These are phyloP conservation scores for Chironomus tepperi DNA, from an alignment of 1,140 invertebrate genomes.

Conservation along the genomic window DNA sequence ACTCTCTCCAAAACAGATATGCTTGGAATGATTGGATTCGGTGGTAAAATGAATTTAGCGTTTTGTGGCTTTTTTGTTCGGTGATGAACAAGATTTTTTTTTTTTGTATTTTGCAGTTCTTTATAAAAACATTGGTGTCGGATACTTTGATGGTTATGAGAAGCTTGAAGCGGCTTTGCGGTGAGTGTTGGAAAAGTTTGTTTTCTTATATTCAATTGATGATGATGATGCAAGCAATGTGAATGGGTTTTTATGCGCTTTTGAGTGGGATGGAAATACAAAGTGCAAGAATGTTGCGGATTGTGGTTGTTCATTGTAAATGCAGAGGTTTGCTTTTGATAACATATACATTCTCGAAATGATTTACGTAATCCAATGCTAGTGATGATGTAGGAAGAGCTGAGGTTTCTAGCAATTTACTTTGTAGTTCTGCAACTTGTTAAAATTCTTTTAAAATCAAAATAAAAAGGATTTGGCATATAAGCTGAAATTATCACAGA, in stretches of 20 bases:
- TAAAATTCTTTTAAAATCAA: too few relatives aligned
- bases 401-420: too few relatives aligned
- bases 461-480: too few relatives aligned
- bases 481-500: too few relatives aligned
- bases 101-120: conserved; percentile 28
- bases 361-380: too few relatives aligned
- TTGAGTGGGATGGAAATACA: not conserved
- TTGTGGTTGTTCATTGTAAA: too few relatives aligned
- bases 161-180: conserved; percentile 35
- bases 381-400: too few relatives aligned
- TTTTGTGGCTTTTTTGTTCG: conserved; percentile 5
- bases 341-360: too few relatives aligned
- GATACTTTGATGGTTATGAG: conserved; percentile 36
- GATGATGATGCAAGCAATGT: not conserved
- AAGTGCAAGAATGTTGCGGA: not conserved
- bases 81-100: not conserved
- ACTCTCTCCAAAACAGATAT: conserved; percentile 30
- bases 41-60: conserved; percentile 25
- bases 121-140: conserved; percentile 36
- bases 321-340: too few relatives aligned
- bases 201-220: not conserved
- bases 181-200: conserved; percentile 28
- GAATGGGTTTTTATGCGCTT: not conserved
- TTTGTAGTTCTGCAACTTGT: too few relatives aligned
- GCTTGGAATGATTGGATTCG: conserved; percentile 40